Evolutionary conservation across 2,888 invertebrate genomes (phyloP).

Genomic region (Cynaeus angustus): DNA sequence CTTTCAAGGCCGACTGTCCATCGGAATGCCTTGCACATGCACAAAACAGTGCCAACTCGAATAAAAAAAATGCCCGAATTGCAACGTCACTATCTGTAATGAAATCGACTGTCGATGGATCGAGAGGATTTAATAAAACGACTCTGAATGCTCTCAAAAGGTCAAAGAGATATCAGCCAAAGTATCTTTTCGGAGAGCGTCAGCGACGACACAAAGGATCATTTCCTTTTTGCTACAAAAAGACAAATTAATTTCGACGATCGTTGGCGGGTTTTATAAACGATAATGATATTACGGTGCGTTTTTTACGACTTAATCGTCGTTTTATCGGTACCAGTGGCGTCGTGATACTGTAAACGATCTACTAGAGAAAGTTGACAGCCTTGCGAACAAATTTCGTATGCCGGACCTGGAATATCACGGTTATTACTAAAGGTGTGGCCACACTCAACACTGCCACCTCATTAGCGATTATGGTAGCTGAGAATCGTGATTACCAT

Average conservation of each 20-base stretch:
- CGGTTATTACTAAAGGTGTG: neutral
- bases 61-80: too few relatives aligned
- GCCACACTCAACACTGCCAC: conserved; percentile 6
- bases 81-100: neutral
- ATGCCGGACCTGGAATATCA: neutral
- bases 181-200: neutral
- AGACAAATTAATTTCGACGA: neutral
- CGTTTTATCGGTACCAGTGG: neutral
- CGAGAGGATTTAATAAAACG: neutral
- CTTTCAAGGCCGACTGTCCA: too few relatives aligned
- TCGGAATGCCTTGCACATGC: neutral
- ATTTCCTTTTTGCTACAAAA: neutral
- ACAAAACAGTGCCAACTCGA: neutral
- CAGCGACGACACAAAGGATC: neutral
- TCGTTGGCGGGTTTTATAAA: neutral
- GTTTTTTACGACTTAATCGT: neutral
- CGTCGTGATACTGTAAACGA: neutral
- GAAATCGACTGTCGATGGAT: neutral
- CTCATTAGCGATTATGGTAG: conserved; percentile 39
- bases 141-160: neutral
- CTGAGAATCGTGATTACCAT: conserved; percentile 22
- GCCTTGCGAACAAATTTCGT: neutral
- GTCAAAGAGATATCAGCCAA: conserved; percentile 1
- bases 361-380: conserved; percentile 20
- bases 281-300: neutral